phyloP scores from a whole-genome alignment of 2,113 vertebrate species.

The Brienomyrus brachyistius region DNA sequence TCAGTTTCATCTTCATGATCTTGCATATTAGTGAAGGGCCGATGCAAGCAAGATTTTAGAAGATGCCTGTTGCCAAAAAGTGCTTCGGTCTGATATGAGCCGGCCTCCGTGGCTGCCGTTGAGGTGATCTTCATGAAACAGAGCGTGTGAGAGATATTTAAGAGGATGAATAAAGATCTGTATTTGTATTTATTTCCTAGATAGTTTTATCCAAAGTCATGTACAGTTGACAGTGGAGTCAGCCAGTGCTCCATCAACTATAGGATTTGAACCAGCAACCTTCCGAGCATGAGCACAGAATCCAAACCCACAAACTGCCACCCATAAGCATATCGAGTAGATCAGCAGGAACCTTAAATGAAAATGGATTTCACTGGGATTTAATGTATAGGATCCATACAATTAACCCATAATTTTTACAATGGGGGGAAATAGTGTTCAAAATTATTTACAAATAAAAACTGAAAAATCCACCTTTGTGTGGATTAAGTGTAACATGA shows the following conservation, averaged over 20 bases:
- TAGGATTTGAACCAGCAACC: not conserved
- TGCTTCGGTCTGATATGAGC: not conserved
- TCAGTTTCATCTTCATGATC: not conserved
- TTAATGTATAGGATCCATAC: not conserved
- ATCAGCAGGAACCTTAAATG: not conserved
- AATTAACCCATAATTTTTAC: not conserved
- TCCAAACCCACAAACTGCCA: not conserved
- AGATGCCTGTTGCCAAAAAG: not conserved
- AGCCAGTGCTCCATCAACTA: not conserved
- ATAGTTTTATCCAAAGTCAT: not conserved
- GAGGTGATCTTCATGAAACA: not conserved
- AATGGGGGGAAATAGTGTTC: not conserved
- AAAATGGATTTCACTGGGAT: not conserved
- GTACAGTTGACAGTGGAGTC: not conserved
- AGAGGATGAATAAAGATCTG: not conserved
- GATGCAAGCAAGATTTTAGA: not conserved
- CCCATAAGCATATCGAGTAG: not conserved
- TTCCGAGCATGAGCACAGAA: not conserved
- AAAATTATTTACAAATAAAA: too few species aligned
- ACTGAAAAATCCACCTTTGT: too few species aligned
- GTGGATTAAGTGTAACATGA: too few species aligned
- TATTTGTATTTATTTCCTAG: not conserved
- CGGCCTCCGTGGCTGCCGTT: too few species aligned
- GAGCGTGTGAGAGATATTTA: not conserved
- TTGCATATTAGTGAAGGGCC: not conserved